Conservation (phyloP, 2,113 vertebrate species). For the Ictidomys tridecemlineatus region DNA sequence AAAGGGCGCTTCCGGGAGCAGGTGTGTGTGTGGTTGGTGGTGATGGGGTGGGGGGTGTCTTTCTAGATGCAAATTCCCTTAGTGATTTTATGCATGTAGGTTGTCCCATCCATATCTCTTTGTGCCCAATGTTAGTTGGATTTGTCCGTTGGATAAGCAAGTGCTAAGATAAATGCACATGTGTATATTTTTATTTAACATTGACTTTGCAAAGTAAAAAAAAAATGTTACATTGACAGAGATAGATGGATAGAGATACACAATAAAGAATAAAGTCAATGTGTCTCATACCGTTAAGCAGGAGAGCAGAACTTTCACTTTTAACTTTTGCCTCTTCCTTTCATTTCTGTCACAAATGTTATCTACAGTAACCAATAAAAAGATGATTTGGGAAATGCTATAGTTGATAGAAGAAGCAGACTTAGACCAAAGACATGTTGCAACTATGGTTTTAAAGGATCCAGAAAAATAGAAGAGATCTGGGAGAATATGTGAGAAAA, state of each 20-base stretch:
- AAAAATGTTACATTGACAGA: background rate
- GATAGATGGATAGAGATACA: background rate
- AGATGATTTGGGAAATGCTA: background rate
- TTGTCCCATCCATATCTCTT: background rate
- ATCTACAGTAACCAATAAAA: background rate
- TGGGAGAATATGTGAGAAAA: conserved; percentile 13
- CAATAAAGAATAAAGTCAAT: background rate
- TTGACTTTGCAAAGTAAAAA: background rate
- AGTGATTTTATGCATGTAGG: background rate
- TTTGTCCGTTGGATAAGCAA: background rate
- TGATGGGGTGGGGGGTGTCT: background rate
- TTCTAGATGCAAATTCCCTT: background rate
- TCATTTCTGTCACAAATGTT: background rate
- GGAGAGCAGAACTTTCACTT: conserved; percentile 26
- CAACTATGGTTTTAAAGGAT: conserved; percentile 43
- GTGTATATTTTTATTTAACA: conserved; percentile 2
- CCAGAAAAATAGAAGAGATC: background rate
- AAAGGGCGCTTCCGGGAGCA: conserved; percentile 21
- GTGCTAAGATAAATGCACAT: background rate
- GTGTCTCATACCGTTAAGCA: background rate
- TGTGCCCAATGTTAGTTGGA: background rate
- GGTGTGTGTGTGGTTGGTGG: background rate
- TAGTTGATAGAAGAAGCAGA: background rate
- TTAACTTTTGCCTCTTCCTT: background rate
- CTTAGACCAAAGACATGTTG: background rate